These are phyloP conservation scores for Mellivora capensis DNA, from an alignment of 2,113 vertebrate genomes.

Conservation along the genomic window DNA sequence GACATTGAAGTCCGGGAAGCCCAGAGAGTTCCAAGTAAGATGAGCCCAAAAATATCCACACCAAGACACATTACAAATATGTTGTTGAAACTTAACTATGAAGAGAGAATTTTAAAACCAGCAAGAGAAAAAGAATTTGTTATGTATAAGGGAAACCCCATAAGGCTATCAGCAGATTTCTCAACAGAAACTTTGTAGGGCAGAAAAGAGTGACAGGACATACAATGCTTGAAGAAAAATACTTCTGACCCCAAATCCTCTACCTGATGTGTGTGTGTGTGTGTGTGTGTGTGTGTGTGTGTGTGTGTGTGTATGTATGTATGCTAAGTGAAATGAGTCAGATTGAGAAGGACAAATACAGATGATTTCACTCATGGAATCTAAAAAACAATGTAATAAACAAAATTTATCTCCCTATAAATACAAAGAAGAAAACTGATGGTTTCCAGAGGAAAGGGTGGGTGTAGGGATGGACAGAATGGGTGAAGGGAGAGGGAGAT, in stretches of 20 bases:
- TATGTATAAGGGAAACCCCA: background rate
- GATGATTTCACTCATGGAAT: background rate
- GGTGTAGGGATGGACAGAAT: background rate
- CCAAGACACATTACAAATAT: background rate
- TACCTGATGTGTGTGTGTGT: background rate
- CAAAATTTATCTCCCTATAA: background rate
- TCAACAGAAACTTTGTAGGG: background rate
- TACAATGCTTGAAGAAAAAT: background rate
- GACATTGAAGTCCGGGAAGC: background rate
- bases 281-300: background rate
- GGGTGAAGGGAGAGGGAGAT: background rate
- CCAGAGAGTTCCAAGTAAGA: background rate
- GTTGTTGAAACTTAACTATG: background rate
- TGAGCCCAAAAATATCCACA: background rate
- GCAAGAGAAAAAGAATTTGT: background rate
- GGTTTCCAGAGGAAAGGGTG: background rate
- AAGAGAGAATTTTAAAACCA: background rate
- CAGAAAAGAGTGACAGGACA: background rate
- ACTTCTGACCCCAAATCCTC: background rate
- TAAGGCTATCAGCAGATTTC: background rate
- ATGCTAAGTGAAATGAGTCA: background rate
- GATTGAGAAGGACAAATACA: background rate
- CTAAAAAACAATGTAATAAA: background rate
- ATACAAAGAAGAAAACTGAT: background rate
- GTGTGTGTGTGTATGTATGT: background rate